phyloP scores from a whole-genome alignment of 2,888 invertebrate genomes.

The Acanthosepion lycidas region DNA sequence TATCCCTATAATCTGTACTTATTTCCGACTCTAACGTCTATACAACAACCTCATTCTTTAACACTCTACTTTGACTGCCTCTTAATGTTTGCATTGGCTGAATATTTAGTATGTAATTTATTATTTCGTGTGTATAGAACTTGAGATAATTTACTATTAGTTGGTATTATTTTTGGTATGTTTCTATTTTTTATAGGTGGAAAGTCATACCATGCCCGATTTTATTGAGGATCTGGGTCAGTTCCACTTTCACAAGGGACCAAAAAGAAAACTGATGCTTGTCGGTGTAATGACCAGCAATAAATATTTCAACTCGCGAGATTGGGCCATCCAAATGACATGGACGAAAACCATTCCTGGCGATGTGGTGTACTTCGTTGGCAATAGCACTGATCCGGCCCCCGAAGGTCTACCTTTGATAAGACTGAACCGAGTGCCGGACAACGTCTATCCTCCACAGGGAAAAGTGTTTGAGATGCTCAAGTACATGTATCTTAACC shows the following conservation, averaged over 20 bases:
- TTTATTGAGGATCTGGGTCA: slow-evolving; percentile 21
- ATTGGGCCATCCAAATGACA: slow-evolving; percentile 90
- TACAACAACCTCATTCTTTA: no score
- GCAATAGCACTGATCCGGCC: slow-evolving; percentile 74
- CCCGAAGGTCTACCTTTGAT: slow-evolving; percentile 84
- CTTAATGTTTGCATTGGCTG: no score
- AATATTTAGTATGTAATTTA: no score
- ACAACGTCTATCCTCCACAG: slow-evolving; percentile 97
- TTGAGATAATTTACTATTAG: no score
- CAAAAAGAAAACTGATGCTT: slow-evolving; percentile 51
- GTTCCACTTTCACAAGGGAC: not conserved
- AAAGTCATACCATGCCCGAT: not conserved
- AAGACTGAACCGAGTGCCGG: slow-evolving; percentile 82
- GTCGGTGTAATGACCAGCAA: slow-evolving; percentile 96
- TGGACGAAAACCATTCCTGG: slow-evolving; percentile 94
- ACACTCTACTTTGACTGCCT: no score
- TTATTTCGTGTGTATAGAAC: no score
- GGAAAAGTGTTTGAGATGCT: slow-evolving; percentile 95
- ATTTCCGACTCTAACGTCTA: no score
- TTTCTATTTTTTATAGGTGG: not conserved
- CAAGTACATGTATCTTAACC: slow-evolving; percentile 91
- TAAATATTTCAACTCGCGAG: slow-evolving; percentile 89
- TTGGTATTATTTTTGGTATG: not conserved
- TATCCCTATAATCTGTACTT: no score
- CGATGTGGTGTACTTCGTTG: slow-evolving; percentile 88